Conservation (phyloP, 1,140 invertebrate species). For the Drosophila bipectinata region DNA sequence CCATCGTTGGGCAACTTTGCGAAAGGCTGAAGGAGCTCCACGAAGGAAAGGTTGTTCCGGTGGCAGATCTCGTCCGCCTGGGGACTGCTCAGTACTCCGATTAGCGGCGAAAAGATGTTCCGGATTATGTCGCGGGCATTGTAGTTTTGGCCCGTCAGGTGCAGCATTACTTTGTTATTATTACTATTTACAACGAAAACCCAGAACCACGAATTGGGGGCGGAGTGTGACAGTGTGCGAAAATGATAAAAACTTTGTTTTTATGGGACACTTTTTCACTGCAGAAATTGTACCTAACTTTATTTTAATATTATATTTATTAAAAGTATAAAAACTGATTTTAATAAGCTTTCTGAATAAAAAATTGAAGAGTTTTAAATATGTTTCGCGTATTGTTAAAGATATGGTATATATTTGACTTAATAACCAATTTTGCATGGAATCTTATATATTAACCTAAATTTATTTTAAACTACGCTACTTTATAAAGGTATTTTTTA, state of each 20-base stretch:
- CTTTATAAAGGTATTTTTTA: no score
- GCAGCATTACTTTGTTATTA: constrained; percentile 71
- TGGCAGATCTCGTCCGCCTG: constrained; percentile 92
- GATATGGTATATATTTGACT: no score
- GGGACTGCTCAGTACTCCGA: constrained; percentile 92
- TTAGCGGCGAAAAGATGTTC: constrained; percentile 94
- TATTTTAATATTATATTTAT: background rate
- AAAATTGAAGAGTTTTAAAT: no score
- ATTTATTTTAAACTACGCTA: no score
- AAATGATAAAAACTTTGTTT: background rate
- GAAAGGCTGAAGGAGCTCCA: constrained; percentile 96
- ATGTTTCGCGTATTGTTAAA: no score
- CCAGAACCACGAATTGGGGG: constrained; percentile 20
- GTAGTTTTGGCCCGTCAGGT: constrained; percentile 81
- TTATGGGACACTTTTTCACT: background rate
- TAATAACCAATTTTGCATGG: no score
- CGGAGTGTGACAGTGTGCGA: constrained; percentile 1
- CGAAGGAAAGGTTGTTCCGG: constrained; percentile 96
- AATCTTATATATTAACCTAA: no score
- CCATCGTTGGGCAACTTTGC: constrained; percentile 91
- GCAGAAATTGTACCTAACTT: background rate
- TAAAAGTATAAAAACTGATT: no score
- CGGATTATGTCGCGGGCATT: constrained; percentile 94
- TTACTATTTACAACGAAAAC: constrained; percentile 35
- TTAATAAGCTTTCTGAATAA: no score